Conservation (phyloP, 2,113 vertebrate genomes). For the Guaruba guarouba region DNA sequence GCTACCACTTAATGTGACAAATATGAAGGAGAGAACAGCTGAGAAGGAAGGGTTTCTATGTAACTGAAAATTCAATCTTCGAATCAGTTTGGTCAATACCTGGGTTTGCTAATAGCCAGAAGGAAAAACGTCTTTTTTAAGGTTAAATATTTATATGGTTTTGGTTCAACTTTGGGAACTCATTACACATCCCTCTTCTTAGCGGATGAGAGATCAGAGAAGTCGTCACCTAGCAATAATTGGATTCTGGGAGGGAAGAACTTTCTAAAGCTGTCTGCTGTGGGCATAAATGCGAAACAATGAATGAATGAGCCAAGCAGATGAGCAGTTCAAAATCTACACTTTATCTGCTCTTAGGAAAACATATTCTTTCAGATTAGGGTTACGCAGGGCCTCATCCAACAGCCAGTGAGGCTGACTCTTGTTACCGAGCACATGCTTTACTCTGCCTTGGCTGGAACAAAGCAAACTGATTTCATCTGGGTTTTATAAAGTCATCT, state of each 20-base stretch:
- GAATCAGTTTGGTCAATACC: background rate
- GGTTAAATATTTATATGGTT: constrained; percentile 31
- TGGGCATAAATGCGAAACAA: background rate
- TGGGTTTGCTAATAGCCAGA: background rate
- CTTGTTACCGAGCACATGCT: background rate
- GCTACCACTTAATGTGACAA: background rate
- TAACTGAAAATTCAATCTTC: background rate
- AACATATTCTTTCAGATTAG: background rate
- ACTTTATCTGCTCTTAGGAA: background rate
- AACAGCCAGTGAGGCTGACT: background rate
- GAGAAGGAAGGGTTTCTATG: background rate
- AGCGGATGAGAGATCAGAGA: background rate
- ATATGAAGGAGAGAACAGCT: background rate
- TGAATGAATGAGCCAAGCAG: background rate
- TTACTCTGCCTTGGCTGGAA: background rate
- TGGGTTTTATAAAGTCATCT: constrained; percentile 62
- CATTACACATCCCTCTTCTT: background rate
- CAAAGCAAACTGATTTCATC: constrained; percentile 16
- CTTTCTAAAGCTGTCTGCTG: background rate
- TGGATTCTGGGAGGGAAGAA: background rate
- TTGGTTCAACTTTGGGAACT: background rate
- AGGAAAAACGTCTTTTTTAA: background rate
- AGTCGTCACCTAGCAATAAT: background rate
- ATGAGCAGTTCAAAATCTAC: background rate
- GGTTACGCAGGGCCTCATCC: background rate